These are phyloP conservation scores for Alca torda DNA, from an alignment of 2,797 vertebrate genomes.

Conservation along the genomic window DNA sequence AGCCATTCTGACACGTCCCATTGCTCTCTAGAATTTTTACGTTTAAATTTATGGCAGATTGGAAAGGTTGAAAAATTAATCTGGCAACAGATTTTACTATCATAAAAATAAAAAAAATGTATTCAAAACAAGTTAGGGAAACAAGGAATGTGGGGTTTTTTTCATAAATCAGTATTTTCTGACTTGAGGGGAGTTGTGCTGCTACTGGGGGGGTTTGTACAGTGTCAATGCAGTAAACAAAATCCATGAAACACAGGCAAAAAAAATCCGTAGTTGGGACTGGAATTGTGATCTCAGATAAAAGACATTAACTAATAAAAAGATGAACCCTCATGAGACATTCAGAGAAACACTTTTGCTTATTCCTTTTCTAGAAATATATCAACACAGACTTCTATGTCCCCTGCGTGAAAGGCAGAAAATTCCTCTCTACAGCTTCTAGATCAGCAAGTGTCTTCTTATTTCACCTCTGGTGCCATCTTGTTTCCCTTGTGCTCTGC, in stretches of 20 bases:
- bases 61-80: background rate
- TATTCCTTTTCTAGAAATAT: background rate
- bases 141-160: fast-evolving
- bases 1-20: background rate
- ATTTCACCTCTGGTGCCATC: background rate
- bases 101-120: background rate
- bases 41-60: background rate
- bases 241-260: background rate
- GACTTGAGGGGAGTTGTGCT: background rate
- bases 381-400: background rate
- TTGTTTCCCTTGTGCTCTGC: background rate
- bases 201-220: fast-evolving
- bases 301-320: background rate
- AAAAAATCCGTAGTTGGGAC: background rate
- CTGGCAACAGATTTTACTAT: background rate
- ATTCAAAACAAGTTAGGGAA: background rate
- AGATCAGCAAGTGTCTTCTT: background rate
- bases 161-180: background rate
- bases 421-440: background rate
- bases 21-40: background rate
- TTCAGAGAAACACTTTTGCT: background rate
- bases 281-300: background rate
- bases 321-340: background rate
- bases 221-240: background rate
- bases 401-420: background rate